phyloP scores from a whole-genome alignment of 2,797 vertebrate genomes.

The Gymnoscopelus microlampas region DNA sequence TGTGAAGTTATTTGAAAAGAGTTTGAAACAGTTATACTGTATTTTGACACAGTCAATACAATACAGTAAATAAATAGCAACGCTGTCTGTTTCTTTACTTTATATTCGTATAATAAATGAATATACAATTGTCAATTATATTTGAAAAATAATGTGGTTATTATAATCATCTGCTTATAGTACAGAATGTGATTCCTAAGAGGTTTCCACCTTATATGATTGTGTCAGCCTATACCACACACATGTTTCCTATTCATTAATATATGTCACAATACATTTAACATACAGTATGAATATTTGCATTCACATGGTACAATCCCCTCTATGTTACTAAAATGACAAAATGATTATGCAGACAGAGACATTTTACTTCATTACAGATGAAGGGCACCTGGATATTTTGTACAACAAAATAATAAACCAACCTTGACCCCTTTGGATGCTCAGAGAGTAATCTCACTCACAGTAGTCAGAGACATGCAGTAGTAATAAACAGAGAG shows the following conservation, averaged over 20 bases:
- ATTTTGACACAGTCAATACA: too few species aligned
- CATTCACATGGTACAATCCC: slow-evolving; percentile 31
- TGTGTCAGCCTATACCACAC: slow-evolving; percentile 24
- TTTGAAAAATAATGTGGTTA: too few species aligned
- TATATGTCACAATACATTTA: slow-evolving; percentile 37
- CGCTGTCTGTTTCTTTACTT: too few species aligned
- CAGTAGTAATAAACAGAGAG: slow-evolving; percentile 68
- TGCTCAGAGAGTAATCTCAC: slow-evolving; percentile 69
- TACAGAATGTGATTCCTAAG: too few species aligned
- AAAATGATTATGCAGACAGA: slow-evolving; percentile 40
- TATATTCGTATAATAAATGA: too few species aligned
- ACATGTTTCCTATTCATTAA: slow-evolving; percentile 20
- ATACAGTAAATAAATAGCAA: too few species aligned
- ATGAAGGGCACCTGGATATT: slow-evolving; percentile 36
- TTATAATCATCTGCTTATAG: too few species aligned
- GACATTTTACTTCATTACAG: slow-evolving; percentile 45
- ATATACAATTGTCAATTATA: too few species aligned
- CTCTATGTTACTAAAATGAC: slow-evolving; percentile 49
- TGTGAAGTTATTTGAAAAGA: too few species aligned
- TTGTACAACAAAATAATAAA: slow-evolving; percentile 53
- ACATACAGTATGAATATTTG: slow-evolving; percentile 36
- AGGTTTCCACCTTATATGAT: background rate
- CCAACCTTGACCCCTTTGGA: slow-evolving; percentile 73
- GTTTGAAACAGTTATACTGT: too few species aligned
- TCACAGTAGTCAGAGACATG: slow-evolving; percentile 46